Conservation (phyloP, 2,113 vertebrate species). For the Albula glossodonta region DNA sequence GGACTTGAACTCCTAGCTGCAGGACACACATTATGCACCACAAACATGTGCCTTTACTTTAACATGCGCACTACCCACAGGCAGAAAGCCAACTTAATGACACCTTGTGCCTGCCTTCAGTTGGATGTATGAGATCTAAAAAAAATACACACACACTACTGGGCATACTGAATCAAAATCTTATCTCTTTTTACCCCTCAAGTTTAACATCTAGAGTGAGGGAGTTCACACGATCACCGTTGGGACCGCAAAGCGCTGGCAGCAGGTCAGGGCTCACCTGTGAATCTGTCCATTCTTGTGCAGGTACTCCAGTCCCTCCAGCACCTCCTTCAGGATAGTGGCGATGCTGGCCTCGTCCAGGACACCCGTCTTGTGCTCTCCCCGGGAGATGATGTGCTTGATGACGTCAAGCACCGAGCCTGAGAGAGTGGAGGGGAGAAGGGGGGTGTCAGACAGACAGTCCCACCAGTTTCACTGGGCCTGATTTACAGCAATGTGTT, state of each 20-base stretch:
- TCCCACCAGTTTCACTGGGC: no score
- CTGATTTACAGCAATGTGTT: no score
- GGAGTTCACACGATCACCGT: no score
- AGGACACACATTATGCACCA: not conserved
- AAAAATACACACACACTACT: no score
- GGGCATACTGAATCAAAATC: not conserved
- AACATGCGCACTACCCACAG: no score
- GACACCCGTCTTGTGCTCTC: slow-evolving; percentile 90
- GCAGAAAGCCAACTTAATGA: no score
- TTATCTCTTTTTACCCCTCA: no score
- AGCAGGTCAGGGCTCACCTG: slow-evolving; percentile 66
- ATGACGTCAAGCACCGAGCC: slow-evolving; percentile 95
- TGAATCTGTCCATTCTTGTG: slow-evolving; percentile 96
- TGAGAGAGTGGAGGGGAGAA: slow-evolving; percentile 42
- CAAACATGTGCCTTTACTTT: not conserved
- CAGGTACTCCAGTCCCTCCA: slow-evolving; percentile 91
- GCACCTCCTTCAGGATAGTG: slow-evolving; percentile 85
- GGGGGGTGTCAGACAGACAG: not conserved
- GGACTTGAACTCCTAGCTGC: no score
- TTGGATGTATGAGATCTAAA: no score
- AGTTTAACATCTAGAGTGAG: no score
- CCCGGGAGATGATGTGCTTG: slow-evolving; percentile 89
- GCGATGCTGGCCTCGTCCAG: slow-evolving; percentile 89
- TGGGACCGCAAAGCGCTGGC: no score
- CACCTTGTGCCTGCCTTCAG: no score